These are phyloP conservation scores for Himalopsyche phryganea DNA, from an alignment of 1,140 invertebrate genomes.

Conservation along the genomic window DNA sequence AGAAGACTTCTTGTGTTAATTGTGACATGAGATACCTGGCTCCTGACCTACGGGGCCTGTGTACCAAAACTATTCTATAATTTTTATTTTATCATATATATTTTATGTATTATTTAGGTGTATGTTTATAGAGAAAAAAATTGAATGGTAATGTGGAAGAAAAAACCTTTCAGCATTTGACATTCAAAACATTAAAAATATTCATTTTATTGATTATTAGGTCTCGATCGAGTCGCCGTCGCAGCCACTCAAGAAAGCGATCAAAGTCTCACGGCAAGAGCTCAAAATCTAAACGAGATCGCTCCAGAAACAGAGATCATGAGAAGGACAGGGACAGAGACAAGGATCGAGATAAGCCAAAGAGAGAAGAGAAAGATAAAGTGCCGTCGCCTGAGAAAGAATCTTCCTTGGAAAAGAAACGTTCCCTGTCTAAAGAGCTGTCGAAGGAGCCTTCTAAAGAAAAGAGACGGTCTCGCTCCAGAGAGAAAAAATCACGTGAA, in stretches of 20 bases:
- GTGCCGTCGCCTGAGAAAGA: constrained; percentile 35
- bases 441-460: constrained; percentile 30
- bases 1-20: too few species aligned
- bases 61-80: too few species aligned
- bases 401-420: constrained; percentile 29
- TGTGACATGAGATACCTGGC: too few species aligned
- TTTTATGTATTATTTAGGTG: too few species aligned
- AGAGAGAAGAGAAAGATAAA: constrained; percentile 42
- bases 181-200: too few species aligned
- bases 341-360: constrained; percentile 44
- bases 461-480: constrained; percentile 27
- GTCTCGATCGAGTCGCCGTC: constrained; percentile 37
- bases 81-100: too few species aligned
- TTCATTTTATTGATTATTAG: too few species aligned
- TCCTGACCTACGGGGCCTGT: too few species aligned
- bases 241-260: constrained; percentile 46
- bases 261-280: constrained; percentile 52
- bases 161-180: too few species aligned
- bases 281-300: constrained; percentile 57
- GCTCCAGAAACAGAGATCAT: constrained; percentile 40
- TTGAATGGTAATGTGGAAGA: too few species aligned
- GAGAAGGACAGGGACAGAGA: constrained; percentile 44
- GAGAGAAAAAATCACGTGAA: constrained; percentile 37
- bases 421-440: constrained; percentile 22
- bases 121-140: too few species aligned